Evolutionary conservation across 1,140 invertebrate species (phyloP).

Genomic region (Potamilus streckersoni): DNA sequence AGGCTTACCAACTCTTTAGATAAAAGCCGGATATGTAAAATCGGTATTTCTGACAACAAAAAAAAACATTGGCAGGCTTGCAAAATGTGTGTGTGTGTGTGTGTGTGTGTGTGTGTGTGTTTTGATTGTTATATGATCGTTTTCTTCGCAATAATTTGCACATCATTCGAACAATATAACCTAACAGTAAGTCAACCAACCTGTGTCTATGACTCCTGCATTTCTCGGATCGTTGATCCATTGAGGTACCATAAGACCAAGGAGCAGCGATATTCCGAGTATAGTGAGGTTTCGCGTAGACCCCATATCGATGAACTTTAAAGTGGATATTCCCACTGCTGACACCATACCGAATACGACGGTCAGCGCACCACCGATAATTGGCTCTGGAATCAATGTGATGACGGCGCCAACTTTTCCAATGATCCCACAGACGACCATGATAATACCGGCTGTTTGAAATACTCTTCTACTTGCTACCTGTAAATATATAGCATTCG

Average conservation of each 20-base stretch:
- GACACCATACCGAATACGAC: slow-evolving; percentile 81
- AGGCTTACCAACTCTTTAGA: too few species aligned
- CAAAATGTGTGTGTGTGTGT: too few species aligned
- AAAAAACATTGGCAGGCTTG: too few species aligned
- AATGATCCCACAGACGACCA: slow-evolving; percentile 76
- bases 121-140: too few species aligned
- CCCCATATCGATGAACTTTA: slow-evolving; percentile 85
- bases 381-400: slow-evolving; percentile 16
- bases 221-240: slow-evolving; percentile 72
- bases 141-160: too few species aligned
- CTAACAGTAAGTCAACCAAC: slow-evolving; percentile 53
- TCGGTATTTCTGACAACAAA: too few species aligned
- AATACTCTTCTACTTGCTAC: too few species aligned
- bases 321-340: slow-evolving; percentile 74
- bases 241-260: slow-evolving; percentile 81
- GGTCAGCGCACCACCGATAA: slow-evolving; percentile 75
- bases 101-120: too few species aligned
- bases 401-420: slow-evolving; percentile 84
- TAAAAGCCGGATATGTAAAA: too few species aligned
- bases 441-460: slow-evolving; percentile 78
- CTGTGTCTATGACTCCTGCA: slow-evolving; percentile 76
- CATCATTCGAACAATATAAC: too few species aligned
- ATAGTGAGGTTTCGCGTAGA: slow-evolving; percentile 86
- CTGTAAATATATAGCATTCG: too few species aligned
- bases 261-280: slow-evolving; percentile 86